Conservation (phyloP, 2,113 vertebrate species). For the Calcarius ornatus region DNA sequence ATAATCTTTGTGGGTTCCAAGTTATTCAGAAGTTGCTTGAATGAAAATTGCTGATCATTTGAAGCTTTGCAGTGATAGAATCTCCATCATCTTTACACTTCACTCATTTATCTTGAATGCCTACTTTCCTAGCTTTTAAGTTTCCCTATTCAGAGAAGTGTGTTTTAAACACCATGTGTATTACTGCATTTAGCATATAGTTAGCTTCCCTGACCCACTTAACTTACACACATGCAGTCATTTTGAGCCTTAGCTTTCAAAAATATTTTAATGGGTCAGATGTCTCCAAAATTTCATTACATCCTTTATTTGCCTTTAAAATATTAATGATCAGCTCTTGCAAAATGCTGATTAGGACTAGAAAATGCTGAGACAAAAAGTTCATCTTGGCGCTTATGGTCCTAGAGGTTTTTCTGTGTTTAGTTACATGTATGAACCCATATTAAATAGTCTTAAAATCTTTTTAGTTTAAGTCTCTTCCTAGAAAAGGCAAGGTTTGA, state of each 20-base stretch:
- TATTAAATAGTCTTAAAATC: conserved; percentile 22
- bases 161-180: background rate
- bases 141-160: background rate
- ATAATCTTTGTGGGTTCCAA: background rate
- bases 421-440: background rate
- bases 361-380: conserved; percentile 37
- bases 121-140: conserved; percentile 19
- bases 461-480: conserved; percentile 5
- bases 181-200: background rate
- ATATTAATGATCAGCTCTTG: conserved; percentile 44
- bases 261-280: conserved; percentile 57
- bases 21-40: background rate
- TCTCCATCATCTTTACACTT: background rate
- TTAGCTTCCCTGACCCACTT: conserved; percentile 15
- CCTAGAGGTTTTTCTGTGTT: background rate
- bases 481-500: background rate
- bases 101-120: background rate
- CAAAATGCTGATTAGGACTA: conserved; percentile 45
- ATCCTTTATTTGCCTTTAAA: conserved; percentile 62
- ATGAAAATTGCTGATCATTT: background rate
- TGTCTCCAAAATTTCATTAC: conserved; percentile 49
- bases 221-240: background rate
- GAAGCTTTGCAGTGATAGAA: conserved; percentile 4
- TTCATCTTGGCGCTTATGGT: background rate
- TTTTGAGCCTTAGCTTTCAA: conserved; percentile 46